phyloP scores from a whole-genome alignment of 2,888 invertebrate species.

The Drosophila anomalata region DNA sequence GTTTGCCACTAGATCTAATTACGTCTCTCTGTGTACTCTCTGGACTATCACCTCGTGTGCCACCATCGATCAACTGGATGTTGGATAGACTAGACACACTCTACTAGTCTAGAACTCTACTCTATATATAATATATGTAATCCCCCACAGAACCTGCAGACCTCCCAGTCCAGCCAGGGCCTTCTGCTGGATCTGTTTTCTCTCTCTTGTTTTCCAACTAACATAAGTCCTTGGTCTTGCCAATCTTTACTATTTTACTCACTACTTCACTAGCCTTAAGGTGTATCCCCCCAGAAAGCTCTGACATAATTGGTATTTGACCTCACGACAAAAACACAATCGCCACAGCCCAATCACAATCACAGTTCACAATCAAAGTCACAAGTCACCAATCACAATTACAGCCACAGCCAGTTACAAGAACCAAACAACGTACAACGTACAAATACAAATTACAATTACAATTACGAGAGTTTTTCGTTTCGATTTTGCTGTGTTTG shows the following conservation, averaged over 20 bases:
- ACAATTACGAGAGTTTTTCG: slow-evolving; percentile 47
- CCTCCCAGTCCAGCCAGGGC: slow-evolving; percentile 17
- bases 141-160: slow-evolving; percentile 16
- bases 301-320: slow-evolving; percentile 78
- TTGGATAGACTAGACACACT: slow-evolving; percentile 41
- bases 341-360: slow-evolving; percentile 17
- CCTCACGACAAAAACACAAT: slow-evolving; percentile 41
- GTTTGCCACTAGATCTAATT: slow-evolving; percentile 68
- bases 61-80: slow-evolving; percentile 39
- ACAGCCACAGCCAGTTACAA: slow-evolving; percentile 27
- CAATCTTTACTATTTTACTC: slow-evolving; percentile 32
- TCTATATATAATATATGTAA: slow-evolving; percentile 14
- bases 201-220: slow-evolving; percentile 27
- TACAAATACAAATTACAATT: slow-evolving; percentile 26
- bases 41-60: slow-evolving; percentile 31
- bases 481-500: slow-evolving; percentile 66
- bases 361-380: slow-evolving; percentile 4
- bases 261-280: slow-evolving; percentile 13
- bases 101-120: slow-evolving; percentile 1
- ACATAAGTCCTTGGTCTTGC: slow-evolving; percentile 18
- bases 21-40: slow-evolving; percentile 36
- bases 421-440: slow-evolving; percentile 1
- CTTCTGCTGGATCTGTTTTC: slow-evolving; percentile 16
- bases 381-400: slow-evolving; percentile 38
- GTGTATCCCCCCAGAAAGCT: slow-evolving; percentile 43